A percentile compares a stretch with the other conserved stretches of the same genome.
phyloP scores from a whole-genome alignment of 1,140 invertebrate species.

The Brachionus sp. region DNA sequence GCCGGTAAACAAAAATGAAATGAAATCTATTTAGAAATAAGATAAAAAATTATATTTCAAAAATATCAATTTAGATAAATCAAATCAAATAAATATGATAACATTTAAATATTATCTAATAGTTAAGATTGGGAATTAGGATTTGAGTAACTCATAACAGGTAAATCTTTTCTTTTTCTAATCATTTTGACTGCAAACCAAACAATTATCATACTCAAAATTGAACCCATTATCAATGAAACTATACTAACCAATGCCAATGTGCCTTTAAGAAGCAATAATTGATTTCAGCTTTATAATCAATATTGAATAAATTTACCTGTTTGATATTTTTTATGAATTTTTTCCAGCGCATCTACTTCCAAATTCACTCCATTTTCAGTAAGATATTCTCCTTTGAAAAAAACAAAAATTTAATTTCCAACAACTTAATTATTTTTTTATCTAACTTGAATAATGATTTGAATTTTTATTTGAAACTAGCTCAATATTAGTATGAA shows the following conservation, averaged over 20 bases:
- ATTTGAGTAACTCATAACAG: conserved; percentile 23
- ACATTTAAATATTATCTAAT: neutral
- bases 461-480: neutral
- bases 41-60: neutral
- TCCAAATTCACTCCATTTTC: neutral
- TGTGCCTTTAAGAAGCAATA: too few species aligned
- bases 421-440: neutral
- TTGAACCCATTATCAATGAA: neutral
- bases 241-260: neutral
- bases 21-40: neutral
- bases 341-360: neutral
- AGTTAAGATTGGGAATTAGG: conserved; percentile 22
- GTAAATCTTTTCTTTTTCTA: conserved; percentile 6
- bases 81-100: neutral
- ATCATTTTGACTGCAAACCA: neutral
- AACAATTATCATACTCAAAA: neutral
- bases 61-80: conserved; percentile 33
- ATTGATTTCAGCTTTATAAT: too few species aligned
- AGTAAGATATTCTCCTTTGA: conserved; percentile 6
- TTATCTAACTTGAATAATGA: conserved; percentile 16
- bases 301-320: neutral
- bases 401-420: neutral
- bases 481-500: neutral
- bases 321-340: neutral
- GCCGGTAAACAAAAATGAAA: neutral